Base-by-base conservation (phyloP, 30 jellyfish, hydroid and myxozoan species). In the Haliclystus octoradiatus region DNA sequence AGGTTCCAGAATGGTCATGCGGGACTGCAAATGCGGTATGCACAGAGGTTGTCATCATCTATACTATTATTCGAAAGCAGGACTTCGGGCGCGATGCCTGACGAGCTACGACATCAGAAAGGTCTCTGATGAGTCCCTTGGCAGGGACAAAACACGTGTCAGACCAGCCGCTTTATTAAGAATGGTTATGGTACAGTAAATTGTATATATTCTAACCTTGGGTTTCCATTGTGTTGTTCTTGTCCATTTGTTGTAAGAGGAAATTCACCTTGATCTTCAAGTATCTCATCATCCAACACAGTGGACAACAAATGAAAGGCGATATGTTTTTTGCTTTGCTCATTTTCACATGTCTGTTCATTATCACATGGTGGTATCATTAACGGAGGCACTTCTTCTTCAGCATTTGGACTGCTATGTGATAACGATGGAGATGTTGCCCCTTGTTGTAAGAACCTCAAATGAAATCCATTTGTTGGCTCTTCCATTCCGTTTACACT, bases 261-360 rank as follows among this genome's bases (percentile, higher is more conserved):
- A 40, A 40, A 40, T 40, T 40, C 14, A 40, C 57, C 57, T 5
- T 40, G 23, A 40, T 82, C 98, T 61, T 89, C 98, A 26, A 51
- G 65, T 28, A 89, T 83, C 51, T 89, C 98, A 73, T 89, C 98
- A 47, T 82, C 98, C 50, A 89, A 61, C 50, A 89, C 84, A 62
- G 75, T 89, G 0, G 98, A 82, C 2, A 89, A 73, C 75, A 89
- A 33, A 51, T 89, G 95, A 73, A 74, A 89, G 2, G 98, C 98
- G 32, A 89, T 89, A 80, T 89, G 98, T 65, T 89, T 65, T 29
- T 82, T 89, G 7, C 73, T 63, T 9, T 86, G 15, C 2, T 64
- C 57, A 19, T 40, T 19, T 9, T 5, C 19, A 40, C 19, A 5
- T 5, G 57, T 19, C 57, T 5, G 57, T 19, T 40, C 57, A 40